Evolutionary conservation across 2,888 invertebrate genomes (phyloP).

Genomic region (Trichacis sp.): DNA sequence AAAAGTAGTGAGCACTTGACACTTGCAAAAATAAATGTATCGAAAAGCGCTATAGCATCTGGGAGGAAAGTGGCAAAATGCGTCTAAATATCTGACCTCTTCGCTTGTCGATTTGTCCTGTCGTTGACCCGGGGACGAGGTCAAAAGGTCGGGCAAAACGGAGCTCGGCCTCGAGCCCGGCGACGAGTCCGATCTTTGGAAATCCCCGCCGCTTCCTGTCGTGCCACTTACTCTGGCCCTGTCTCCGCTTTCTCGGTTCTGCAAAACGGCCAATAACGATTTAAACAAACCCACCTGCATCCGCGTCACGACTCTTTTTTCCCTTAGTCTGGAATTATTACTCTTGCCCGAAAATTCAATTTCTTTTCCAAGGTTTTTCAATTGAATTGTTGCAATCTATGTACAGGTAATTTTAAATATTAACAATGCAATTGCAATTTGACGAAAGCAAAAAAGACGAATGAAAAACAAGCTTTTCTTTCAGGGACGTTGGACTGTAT

Average conservation of each 20-base stretch:
- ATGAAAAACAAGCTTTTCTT: background rate
- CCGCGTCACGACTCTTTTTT: background rate
- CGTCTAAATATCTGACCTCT: constrained; percentile 79
- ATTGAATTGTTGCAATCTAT: background rate
- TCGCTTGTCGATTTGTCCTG: constrained; percentile 95
- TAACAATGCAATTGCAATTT: background rate
- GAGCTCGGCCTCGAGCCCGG: constrained; percentile 85
- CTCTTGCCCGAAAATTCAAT: background rate
- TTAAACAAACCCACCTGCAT: background rate
- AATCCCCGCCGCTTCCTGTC: constrained; percentile 71
- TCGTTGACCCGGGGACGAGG: constrained; percentile 87
- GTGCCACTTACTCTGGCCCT: constrained; percentile 65
- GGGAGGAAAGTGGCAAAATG: constrained; percentile 28
- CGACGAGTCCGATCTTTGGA: constrained; percentile 71
- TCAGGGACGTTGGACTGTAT: background rate
- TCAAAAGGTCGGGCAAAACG: constrained; percentile 94
- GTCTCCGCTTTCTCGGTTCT: constrained; percentile 64
- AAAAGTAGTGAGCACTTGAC: constrained; percentile 29
- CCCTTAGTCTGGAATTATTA: background rate
- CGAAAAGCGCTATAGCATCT: constrained; percentile 39
- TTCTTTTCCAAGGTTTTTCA: too few relatives aligned
- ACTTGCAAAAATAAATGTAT: constrained; percentile 38
- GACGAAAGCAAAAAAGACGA: background rate
- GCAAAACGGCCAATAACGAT: constrained; percentile 47
- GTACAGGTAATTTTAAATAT: background rate